Evolutionary conservation across 2,797 vertebrate genomes (phyloP).

Genomic region (Columba guinea): DNA sequence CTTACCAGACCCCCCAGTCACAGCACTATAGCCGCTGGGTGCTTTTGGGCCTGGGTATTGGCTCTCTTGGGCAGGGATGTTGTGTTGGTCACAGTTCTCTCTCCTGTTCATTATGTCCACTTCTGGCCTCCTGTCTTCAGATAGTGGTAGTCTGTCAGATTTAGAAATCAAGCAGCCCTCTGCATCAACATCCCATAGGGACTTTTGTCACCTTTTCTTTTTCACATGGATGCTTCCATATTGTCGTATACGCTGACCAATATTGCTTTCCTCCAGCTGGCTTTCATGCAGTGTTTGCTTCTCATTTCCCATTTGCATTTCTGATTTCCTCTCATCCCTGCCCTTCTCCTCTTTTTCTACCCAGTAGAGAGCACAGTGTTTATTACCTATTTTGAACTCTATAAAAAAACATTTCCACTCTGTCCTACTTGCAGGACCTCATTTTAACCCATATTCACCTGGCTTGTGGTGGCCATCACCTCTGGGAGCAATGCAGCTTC

Average conservation of each 20-base stretch:
- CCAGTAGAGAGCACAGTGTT: background rate
- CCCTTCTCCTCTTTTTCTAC: background rate
- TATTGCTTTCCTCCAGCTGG: background rate
- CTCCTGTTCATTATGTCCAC: background rate
- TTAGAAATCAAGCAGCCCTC: background rate
- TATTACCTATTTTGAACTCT: background rate
- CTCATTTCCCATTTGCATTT: background rate
- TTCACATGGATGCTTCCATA: background rate
- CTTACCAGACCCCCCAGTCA: background rate
- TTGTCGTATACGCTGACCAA: background rate
- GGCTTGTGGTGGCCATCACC: background rate
- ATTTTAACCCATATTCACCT: background rate
- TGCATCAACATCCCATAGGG: background rate
- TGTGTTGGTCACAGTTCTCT: background rate
- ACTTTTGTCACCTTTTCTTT: background rate
- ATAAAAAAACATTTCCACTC: background rate
- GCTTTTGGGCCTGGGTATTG: background rate
- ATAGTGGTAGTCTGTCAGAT: background rate
- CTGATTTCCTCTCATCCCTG: background rate
- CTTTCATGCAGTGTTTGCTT: background rate
- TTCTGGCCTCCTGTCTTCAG: background rate
- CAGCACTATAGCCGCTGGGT: background rate
- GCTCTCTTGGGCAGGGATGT: background rate
- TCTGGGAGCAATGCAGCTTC: background rate
- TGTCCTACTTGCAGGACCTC: background rate